A percentile compares a stretch with the other conserved stretches of the same genome.
Conservation (phyloP, 2,113 vertebrate genomes). For the Sisor rabdophorus region DNA sequence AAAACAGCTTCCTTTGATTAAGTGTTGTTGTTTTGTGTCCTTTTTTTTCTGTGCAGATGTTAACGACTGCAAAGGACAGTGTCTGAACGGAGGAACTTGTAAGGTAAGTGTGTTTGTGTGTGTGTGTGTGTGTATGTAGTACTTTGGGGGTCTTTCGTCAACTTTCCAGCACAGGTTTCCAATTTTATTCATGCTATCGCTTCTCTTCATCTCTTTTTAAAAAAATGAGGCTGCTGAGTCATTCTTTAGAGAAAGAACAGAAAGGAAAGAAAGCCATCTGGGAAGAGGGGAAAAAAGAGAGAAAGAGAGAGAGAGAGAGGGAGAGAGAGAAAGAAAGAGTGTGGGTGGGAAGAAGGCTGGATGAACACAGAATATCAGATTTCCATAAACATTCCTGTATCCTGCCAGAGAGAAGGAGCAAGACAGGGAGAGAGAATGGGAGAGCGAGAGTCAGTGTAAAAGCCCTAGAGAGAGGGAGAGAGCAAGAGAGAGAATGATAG, state of each 20-base stretch:
- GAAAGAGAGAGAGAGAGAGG: not conserved
- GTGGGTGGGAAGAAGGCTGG: conserved; percentile 33
- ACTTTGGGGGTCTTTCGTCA: conserved; percentile 12
- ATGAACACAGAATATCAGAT: conserved; percentile 48
- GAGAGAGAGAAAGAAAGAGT: conserved; percentile 15
- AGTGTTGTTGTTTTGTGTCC: not conserved
- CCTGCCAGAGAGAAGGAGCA: conserved; percentile 44
- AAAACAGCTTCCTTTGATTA: not conserved
- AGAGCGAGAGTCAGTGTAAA: not conserved
- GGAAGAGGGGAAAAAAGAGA: not conserved
- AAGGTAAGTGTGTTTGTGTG: conserved; percentile 65
- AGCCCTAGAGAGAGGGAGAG: not conserved
- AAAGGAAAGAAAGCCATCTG: conserved; percentile 22
- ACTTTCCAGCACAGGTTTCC: conserved; percentile 2
- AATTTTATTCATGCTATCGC: not conserved
- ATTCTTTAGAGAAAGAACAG: conserved; percentile 38
- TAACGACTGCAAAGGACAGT: conserved; percentile 83
- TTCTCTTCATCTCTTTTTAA: conserved; percentile 15
- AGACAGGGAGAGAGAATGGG: conserved; percentile 10
- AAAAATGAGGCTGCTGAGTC: conserved; percentile 49
- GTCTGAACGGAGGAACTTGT: conserved; percentile 83
- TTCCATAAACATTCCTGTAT: conserved; percentile 55
- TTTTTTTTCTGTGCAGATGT: conserved; percentile 66
- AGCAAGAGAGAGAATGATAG: no score
- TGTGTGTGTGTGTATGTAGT: conserved; percentile 1